Conservation (phyloP, 1,140 invertebrate species). For the Drosophila elegans region DNA sequence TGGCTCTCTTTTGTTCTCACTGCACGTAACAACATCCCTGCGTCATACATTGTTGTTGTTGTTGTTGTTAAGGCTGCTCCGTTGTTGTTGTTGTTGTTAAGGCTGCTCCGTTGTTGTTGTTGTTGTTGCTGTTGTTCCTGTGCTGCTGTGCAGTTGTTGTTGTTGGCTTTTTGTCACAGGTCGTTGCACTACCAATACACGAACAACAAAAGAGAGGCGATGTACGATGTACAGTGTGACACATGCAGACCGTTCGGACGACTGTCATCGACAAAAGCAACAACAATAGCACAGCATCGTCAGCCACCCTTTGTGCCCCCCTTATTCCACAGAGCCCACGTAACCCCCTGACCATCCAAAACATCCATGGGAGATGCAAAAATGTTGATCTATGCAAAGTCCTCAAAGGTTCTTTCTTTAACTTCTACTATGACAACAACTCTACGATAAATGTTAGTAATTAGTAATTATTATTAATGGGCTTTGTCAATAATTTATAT, state of each 20-base stretch:
- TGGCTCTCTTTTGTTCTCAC: conserved; percentile 38
- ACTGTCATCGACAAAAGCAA: conserved; percentile 41
- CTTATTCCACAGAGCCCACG: neutral
- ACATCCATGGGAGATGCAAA: conserved; percentile 23
- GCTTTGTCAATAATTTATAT: too few species aligned
- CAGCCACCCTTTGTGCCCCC: conserved; percentile 7
- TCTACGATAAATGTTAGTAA: too few species aligned
- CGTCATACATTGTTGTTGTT: conserved; percentile 72
- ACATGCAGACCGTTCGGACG: conserved; percentile 72
- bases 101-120: conserved; percentile 54
- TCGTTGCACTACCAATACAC: conserved; percentile 68
- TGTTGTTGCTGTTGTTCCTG: conserved; percentile 38
- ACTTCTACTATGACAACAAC: too few species aligned
- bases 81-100: conserved; percentile 43
- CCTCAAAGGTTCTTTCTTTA: neutral
- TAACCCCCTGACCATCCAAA: conserved; percentile 24
- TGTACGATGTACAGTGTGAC: conserved; percentile 54
- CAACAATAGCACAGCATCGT: conserved; percentile 36
- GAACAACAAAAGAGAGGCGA: conserved; percentile 31
- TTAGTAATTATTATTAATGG: too few species aligned
- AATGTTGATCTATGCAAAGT: conserved; percentile 17
- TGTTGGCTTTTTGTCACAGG: conserved; percentile 80
- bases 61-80: conserved; percentile 43
- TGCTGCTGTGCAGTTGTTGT: conserved; percentile 44
- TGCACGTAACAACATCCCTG: conserved; percentile 77